phyloP scores from a whole-genome alignment of 1,140 invertebrate species.

The Argopecten irradians region DNA sequence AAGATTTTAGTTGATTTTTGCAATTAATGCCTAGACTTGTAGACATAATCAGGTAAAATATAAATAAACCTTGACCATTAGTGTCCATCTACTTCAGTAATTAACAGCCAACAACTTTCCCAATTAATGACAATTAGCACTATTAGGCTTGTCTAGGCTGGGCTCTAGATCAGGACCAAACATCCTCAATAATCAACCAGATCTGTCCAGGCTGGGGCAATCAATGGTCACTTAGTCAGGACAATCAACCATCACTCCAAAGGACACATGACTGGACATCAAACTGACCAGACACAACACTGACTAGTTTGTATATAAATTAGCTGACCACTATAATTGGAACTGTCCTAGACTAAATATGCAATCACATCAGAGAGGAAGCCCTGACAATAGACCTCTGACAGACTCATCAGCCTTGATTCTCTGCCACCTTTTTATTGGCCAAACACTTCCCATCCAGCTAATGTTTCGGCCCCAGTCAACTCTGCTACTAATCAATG shows the following conservation, averaged over 20 bases:
- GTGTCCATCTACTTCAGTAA: background rate
- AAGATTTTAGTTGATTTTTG: no score
- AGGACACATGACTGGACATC: background rate
- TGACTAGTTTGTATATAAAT: slow-evolving; percentile 18
- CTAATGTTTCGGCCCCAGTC: no score
- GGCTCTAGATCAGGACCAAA: background rate
- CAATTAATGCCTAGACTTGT: no score
- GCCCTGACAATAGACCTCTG: background rate
- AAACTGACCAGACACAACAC: background rate
- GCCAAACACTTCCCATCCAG: no score
- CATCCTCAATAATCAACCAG: background rate
- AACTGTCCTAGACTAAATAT: background rate
- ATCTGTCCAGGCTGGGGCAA: background rate
- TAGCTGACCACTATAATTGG: slow-evolving; percentile 8
- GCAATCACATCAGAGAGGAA: background rate
- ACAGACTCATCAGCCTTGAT: background rate
- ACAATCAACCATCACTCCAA: background rate
- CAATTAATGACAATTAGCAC: background rate
- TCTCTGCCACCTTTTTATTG: background rate
- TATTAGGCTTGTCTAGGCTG: background rate
- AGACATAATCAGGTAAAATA: background rate
- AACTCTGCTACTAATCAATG: background rate
- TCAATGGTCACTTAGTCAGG: background rate
- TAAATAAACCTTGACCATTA: background rate
- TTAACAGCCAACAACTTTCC: background rate